Evolutionary conservation across 2,797 vertebrate genomes (phyloP).

Genomic region (Chloroceryle amazona): DNA sequence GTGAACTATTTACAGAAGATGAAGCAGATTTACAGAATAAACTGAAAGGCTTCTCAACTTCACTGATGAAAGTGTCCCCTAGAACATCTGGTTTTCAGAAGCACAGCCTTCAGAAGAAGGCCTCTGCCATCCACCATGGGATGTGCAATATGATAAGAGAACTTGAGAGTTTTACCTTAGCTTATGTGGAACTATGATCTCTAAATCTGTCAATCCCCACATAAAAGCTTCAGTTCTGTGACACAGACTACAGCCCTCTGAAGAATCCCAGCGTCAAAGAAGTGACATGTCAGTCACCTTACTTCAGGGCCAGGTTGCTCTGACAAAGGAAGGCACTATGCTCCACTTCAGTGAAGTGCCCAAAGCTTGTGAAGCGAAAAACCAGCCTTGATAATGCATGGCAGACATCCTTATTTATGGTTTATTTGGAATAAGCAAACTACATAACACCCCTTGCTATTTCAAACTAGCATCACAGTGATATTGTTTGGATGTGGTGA

Average conservation of each 20-base stretch:
- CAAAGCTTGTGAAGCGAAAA: background rate
- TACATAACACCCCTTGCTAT: fast-evolving
- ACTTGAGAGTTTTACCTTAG: background rate
- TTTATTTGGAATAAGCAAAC: background rate
- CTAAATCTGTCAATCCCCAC: background rate
- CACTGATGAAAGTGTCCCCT: fast-evolving
- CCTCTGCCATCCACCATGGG: background rate
- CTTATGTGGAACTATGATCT: background rate
- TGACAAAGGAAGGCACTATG: background rate
- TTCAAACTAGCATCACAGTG: background rate
- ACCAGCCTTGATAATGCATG: background rate
- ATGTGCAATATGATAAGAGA: background rate
- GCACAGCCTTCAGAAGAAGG: background rate
- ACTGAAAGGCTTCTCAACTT: background rate
- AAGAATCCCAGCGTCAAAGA: background rate
- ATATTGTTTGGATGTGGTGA: background rate
- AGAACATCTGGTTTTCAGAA: background rate
- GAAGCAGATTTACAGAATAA: background rate
- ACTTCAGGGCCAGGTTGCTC: background rate
- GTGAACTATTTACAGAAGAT: background rate
- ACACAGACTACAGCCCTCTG: background rate
- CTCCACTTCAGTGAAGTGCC: fast-evolving
- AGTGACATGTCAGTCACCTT: background rate
- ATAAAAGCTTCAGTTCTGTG: background rate
- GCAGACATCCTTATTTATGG: background rate